phyloP scores from a whole-genome alignment of 2,888 invertebrate species.

The Achlya flavicornis region DNA sequence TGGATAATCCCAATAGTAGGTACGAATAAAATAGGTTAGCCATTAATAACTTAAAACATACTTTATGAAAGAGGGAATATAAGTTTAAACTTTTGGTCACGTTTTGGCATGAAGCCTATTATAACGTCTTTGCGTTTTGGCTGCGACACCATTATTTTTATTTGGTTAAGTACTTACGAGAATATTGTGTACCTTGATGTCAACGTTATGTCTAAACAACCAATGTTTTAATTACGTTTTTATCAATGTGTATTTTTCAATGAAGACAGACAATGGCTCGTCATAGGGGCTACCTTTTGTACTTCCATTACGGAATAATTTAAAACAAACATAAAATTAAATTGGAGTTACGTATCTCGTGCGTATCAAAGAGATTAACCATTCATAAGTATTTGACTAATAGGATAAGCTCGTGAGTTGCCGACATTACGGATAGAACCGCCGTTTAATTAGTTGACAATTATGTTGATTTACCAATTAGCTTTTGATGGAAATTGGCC shows the following conservation, averaged over 20 bases:
- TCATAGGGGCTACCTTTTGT: not conserved
- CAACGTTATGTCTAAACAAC: not conserved
- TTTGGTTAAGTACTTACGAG: no score
- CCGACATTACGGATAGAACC: not conserved
- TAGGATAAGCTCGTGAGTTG: not conserved
- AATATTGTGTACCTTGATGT: not conserved
- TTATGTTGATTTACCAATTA: constrained; percentile 2
- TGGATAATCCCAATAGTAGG: no score
- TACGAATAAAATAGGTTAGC: no score
- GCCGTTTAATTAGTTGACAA: not conserved
- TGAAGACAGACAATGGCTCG: not conserved
- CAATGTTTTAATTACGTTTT: not conserved
- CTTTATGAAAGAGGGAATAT: no score
- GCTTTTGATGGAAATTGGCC: not conserved
- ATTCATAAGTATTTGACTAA: constrained; percentile 3
- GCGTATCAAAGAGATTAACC: not conserved
- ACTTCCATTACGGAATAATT: not conserved
- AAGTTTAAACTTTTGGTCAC: no score
- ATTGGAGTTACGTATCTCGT: not conserved
- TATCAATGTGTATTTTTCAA: not conserved
- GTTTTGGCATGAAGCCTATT: no score
- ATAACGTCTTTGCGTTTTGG: no score
- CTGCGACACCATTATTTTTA: no score
- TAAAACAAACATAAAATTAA: not conserved
- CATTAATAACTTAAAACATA: no score